Conservation (phyloP, 2,113 vertebrate genomes). For the Bubalus kerabau region DNA sequence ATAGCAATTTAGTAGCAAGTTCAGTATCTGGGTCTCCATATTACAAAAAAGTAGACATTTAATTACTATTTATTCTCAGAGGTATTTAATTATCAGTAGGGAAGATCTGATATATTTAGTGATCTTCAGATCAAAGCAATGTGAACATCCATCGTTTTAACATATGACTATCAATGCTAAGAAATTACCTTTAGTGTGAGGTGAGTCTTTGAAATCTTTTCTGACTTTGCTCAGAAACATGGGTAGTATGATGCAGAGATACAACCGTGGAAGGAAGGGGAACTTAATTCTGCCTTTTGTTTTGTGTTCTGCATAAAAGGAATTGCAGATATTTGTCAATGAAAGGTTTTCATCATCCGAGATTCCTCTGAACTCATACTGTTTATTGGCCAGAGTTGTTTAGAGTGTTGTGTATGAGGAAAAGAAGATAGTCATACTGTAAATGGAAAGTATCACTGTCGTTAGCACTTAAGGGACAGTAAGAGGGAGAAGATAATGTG, state of each 20-base stretch:
- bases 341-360: slow-evolving; percentile 55
- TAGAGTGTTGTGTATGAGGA: background rate
- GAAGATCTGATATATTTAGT: background rate
- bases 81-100: background rate
- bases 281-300: slow-evolving; percentile 48
- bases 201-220: background rate
- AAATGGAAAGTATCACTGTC: background rate
- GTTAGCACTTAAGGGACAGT: slow-evolving; percentile 29
- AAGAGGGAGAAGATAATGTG: slow-evolving; percentile 21
- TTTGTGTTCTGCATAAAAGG: slow-evolving; percentile 49
- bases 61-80: slow-evolving; percentile 19
- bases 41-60: background rate
- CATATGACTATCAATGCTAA: background rate
- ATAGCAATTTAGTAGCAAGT: background rate
- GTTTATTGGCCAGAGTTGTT: slow-evolving; percentile 39
- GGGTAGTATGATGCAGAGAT: background rate
- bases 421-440: background rate
- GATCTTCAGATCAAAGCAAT: slow-evolving; percentile 16
- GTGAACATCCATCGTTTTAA: background rate
- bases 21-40: background rate
- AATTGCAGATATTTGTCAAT: slow-evolving; percentile 42
- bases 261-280: background rate
- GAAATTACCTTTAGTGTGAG: background rate
- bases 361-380: background rate
- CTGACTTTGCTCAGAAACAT: background rate